phyloP scores from a whole-genome alignment of 2,888 invertebrate species.

The Cerceris ruficornis region DNA sequence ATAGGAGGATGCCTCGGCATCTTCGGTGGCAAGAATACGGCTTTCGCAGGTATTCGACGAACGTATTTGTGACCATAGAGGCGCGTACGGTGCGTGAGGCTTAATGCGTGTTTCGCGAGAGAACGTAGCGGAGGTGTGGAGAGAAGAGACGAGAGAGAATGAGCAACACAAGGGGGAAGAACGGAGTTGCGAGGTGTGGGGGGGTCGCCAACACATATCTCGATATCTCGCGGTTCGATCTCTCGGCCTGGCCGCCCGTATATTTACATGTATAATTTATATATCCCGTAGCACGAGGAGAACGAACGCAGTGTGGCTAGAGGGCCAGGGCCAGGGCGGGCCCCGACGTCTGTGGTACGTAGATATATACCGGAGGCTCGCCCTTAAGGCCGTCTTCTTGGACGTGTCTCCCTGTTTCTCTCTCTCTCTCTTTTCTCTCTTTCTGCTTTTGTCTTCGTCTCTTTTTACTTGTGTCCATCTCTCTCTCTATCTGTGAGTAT shows the following conservation, averaged over 20 bases:
- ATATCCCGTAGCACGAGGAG: slow-evolving; percentile 69
- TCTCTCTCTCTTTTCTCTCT: too few relatives aligned
- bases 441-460: too few relatives aligned
- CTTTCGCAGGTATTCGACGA: slow-evolving; percentile 21
- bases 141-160: slow-evolving; percentile 28
- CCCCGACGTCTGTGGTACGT: slow-evolving; percentile 1
- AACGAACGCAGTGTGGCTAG: slow-evolving; percentile 54
- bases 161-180: slow-evolving; percentile 15
- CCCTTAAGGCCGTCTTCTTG: slow-evolving; percentile 44
- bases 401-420: slow-evolving; percentile 15
- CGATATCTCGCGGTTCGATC: slow-evolving; percentile 78
- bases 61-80: slow-evolving; percentile 44
- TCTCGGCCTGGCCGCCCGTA: slow-evolving; percentile 73
- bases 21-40: slow-evolving; percentile 37
- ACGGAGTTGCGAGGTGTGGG: slow-evolving; percentile 51
- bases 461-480: too few relatives aligned
- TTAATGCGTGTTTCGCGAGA: slow-evolving; percentile 39
- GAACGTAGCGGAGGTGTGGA: slow-evolving; percentile 25
- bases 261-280: slow-evolving; percentile 81
- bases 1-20: slow-evolving; percentile 21
- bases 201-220: slow-evolving; percentile 76
- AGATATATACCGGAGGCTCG: slow-evolving; percentile 20
- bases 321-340: slow-evolving; percentile 55
- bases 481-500: too few relatives aligned
- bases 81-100: slow-evolving; percentile 47